A percentile compares a stretch with the other conserved stretches of the same genome.
Evolutionary conservation across 92 coral and sea anemone genomes (phyloP).

Genomic region (Montipora capitata): DNA sequence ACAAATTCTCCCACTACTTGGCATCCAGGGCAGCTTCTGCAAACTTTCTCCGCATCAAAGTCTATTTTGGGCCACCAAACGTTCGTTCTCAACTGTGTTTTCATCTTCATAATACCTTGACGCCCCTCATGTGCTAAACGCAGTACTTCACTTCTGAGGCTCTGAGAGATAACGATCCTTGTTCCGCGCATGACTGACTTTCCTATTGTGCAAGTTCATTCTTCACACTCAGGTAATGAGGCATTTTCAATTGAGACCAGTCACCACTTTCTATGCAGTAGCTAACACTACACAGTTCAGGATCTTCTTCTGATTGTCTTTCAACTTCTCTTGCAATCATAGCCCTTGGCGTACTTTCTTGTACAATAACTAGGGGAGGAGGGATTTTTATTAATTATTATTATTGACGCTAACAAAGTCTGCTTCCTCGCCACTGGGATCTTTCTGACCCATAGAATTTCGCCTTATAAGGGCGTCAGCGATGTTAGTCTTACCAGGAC

Average conservation of each 20-base stretch:
- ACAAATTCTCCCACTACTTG: slow-evolving; percentile 57
- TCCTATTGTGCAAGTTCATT: slow-evolving; percentile 60
- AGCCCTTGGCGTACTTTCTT: slow-evolving; percentile 24
- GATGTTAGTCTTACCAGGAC: slow-evolving; percentile 45
- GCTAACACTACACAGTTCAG: slow-evolving; percentile 17
- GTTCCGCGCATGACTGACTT: slow-evolving; percentile 60
- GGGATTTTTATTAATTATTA: no score
- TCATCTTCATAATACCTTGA: slow-evolving; percentile 66
- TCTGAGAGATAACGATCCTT: slow-evolving; percentile 57
- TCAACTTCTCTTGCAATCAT: slow-evolving; percentile 20
- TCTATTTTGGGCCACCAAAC: slow-evolving; percentile 79
- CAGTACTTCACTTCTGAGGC: slow-evolving; percentile 47
- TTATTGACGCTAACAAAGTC: slow-evolving; percentile 23
- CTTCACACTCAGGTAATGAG: slow-evolving; percentile 51
- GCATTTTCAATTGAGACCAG: slow-evolving; percentile 73
- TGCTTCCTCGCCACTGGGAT: slow-evolving; percentile 18
- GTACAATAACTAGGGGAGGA: background rate
- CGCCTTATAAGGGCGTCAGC: slow-evolving; percentile 51
- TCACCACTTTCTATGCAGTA: slow-evolving; percentile 39
- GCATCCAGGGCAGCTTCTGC: slow-evolving; percentile 69
- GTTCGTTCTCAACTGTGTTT: slow-evolving; percentile 60
- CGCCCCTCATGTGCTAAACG: slow-evolving; percentile 71
- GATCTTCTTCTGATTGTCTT: slow-evolving; percentile 14
- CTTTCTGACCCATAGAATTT: background rate
- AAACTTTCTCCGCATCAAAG: slow-evolving; percentile 57